These are phyloP conservation scores for Cathartes aura DNA, from an alignment of 2,113 vertebrate genomes.

Conservation along the genomic window DNA sequence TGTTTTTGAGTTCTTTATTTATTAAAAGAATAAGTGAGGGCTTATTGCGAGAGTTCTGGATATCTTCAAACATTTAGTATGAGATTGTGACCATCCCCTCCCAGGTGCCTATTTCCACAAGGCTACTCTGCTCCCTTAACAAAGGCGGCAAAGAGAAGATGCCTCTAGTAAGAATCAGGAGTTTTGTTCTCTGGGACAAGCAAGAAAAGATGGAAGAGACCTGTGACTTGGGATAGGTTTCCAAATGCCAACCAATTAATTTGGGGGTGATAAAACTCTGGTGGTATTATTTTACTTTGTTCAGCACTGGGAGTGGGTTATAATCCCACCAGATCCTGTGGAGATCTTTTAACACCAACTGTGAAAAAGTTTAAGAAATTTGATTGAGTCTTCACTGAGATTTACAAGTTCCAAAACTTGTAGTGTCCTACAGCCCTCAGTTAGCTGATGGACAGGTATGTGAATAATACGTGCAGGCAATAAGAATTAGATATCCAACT, in stretches of 20 bases:
- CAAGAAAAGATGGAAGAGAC: not conserved
- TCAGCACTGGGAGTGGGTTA: not conserved
- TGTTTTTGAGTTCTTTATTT: not conserved
- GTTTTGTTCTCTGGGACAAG: not conserved
- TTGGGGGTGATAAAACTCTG: not conserved
- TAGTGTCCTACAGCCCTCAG: not conserved
- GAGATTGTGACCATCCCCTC: not conserved
- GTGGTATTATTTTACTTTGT: not conserved
- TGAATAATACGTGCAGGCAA: not conserved
- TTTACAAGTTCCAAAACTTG: not conserved
- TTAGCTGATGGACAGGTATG: not conserved
- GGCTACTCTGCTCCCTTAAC: not conserved
- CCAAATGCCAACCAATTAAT: not conserved
- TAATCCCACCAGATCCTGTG: not conserved
- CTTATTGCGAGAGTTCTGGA: not conserved
- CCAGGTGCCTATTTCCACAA: not conserved
- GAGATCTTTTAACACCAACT: not conserved
- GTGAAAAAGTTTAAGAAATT: not conserved
- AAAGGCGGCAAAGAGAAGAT: not conserved
- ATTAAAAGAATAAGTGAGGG: not conserved
- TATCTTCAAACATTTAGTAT: not conserved
- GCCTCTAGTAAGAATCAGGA: not conserved
- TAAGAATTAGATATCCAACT: not conserved
- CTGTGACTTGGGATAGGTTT: not conserved
- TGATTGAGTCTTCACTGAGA: not conserved